These are phyloP conservation scores for Poliocrania exsul DNA, from an alignment of 2,797 vertebrate species.

Conservation along the genomic window DNA sequence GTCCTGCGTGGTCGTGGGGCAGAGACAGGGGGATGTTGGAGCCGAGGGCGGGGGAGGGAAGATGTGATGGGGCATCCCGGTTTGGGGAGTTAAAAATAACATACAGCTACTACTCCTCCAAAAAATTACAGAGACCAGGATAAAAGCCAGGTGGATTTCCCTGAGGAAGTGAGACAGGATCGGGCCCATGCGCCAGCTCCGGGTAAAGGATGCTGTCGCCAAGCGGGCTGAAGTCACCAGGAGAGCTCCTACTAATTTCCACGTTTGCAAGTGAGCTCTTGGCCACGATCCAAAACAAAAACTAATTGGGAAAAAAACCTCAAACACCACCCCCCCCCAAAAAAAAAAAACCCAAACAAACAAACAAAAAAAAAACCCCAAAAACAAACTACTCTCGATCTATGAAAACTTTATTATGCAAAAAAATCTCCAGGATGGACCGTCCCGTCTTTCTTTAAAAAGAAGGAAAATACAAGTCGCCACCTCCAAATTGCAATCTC, in stretches of 20 bases:
- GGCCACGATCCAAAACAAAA: background rate
- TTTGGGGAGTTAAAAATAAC: background rate
- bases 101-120: fast-evolving
- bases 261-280: background rate
- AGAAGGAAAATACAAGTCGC: background rate
- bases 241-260: background rate
- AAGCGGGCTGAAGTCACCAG: background rate
- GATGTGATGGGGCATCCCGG: background rate
- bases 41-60: background rate
- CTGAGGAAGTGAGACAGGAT: background rate
- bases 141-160: background rate
- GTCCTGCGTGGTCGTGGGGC: background rate
- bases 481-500: background rate
- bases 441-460: background rate
- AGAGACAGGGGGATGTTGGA: background rate
- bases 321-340: too few relatives aligned
- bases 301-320: background rate
- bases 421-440: background rate
- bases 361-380: too few relatives aligned
- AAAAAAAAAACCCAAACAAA: background rate
- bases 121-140: background rate
- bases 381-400: background rate
- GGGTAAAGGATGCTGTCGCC: background rate
- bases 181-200: background rate
- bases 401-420: background rate